These are phyloP conservation scores for Blastobasis lacticolella DNA, from an alignment of 2,888 invertebrate genomes.

Conservation along the genomic window DNA sequence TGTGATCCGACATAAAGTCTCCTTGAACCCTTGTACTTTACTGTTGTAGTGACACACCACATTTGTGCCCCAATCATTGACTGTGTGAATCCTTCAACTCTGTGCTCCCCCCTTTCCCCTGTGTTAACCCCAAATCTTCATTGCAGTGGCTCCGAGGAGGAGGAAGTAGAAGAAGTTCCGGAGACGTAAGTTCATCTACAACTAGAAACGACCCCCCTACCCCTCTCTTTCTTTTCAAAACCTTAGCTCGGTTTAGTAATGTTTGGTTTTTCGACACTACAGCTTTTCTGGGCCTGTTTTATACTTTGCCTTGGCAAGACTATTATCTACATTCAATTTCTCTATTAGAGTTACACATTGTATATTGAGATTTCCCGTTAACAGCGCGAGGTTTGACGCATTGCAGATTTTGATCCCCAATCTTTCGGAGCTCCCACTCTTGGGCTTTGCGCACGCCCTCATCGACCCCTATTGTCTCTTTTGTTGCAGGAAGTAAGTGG, in stretches of 20 bases:
- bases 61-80: too few species aligned
- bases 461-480: constrained; percentile 65
- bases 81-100: too few species aligned
- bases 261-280: constrained; percentile 58
- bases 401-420: constrained; percentile 43
- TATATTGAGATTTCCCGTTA: constrained; percentile 27
- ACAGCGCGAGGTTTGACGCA: constrained; percentile 35
- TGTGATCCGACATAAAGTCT: too few species aligned
- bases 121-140: constrained; percentile 30
- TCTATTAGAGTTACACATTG: constrained; percentile 26
- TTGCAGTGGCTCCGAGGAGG: constrained; percentile 80
- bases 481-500: constrained; percentile 76
- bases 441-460: constrained; percentile 63
- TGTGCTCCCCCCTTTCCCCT: constrained; percentile 4
- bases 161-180: constrained; percentile 83
- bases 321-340: constrained; percentile 31
- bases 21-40: too few species aligned
- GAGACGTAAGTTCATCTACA: constrained; percentile 77
- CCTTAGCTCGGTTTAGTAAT: constrained; percentile 40
- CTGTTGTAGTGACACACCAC: too few species aligned
- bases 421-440: constrained; percentile 40
- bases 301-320: constrained; percentile 55
- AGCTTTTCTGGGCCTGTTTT: constrained; percentile 59
- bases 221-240: constrained; percentile 19
- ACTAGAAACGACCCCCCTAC: constrained; percentile 10